These are phyloP conservation scores for Ceryle rudis DNA, from an alignment of 2,797 vertebrate genomes.

Conservation along the genomic window DNA sequence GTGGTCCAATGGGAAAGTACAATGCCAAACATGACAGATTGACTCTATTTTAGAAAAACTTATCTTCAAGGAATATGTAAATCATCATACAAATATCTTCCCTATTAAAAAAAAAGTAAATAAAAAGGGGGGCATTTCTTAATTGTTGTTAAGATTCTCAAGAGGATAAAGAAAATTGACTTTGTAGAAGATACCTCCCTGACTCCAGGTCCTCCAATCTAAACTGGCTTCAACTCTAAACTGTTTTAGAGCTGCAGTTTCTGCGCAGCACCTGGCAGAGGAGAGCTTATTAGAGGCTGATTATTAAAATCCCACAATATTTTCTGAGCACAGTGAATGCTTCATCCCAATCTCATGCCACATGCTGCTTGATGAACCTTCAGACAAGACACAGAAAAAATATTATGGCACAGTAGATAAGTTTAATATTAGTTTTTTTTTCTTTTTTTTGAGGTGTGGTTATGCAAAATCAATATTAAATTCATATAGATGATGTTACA, in stretches of 20 bases:
- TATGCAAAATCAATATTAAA: not conserved
- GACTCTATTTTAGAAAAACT: not conserved
- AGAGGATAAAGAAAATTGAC: not conserved
- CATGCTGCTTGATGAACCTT: not conserved
- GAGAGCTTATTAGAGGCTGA: not conserved
- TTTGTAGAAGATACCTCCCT: not conserved
- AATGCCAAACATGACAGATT: not conserved
- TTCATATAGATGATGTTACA: not conserved
- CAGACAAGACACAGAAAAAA: not conserved
- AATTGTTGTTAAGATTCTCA: not conserved
- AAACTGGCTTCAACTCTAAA: not conserved
- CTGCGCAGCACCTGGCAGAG: not conserved
- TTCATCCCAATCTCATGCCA: not conserved
- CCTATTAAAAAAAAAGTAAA: not conserved
- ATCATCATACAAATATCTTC: not conserved
- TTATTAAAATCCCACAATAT: not conserved
- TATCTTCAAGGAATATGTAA: not conserved
- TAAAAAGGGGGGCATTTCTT: not conserved
- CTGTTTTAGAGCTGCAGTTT: not conserved
- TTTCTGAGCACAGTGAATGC: not conserved
- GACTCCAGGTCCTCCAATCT: not conserved
- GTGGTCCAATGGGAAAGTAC: not conserved
- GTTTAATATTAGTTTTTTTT: not conserved
- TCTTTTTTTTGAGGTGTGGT: not conserved
- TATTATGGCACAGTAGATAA: not conserved